Evolutionary conservation across 2,888 invertebrate genomes (phyloP).

Genomic region (Catonia carolina): DNA sequence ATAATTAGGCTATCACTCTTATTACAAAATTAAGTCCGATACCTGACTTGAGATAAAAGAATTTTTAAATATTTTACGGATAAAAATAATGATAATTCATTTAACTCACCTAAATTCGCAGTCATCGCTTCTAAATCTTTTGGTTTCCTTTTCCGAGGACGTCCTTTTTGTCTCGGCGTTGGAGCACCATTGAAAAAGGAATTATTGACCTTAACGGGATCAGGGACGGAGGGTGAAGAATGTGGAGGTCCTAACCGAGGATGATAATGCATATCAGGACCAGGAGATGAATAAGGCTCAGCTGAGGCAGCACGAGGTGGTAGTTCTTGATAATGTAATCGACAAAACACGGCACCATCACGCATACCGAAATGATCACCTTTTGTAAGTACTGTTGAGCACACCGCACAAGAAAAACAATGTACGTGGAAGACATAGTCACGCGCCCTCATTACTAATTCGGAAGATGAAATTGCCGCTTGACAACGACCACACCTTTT

Average conservation of each 20-base stretch:
- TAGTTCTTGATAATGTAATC: conserved; percentile 56
- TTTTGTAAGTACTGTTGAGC: conserved; percentile 78
- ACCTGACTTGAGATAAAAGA: no score
- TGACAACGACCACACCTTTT: conserved; percentile 86
- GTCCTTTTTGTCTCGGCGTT: conserved; percentile 81
- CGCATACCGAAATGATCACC: conserved; percentile 94
- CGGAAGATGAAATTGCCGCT: conserved; percentile 79
- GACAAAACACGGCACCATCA: conserved; percentile 81
- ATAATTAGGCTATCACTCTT: no score
- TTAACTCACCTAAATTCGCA: conserved; percentile 70
- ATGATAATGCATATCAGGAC: conserved; percentile 45
- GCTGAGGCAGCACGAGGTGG: conserved; percentile 39
- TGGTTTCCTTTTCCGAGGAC: conserved; percentile 87
- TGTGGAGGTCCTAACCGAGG: conserved; percentile 42
- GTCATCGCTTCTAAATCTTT: conserved; percentile 83
- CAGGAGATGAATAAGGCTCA: conserved; percentile 20
- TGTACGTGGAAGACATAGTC: conserved; percentile 90
- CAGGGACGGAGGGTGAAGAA: conserved; percentile 23
- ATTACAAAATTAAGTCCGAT: no score
- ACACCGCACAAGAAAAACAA: conserved; percentile 89
- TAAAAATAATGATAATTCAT: neutral
- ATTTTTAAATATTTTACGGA: neutral
- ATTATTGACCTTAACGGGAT: conserved; percentile 33
- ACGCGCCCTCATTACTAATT: conserved; percentile 90
- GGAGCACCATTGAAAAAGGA: conserved; percentile 54